phyloP scores from a whole-genome alignment of 2,113 vertebrate genomes.

The Centropristis striata region DNA sequence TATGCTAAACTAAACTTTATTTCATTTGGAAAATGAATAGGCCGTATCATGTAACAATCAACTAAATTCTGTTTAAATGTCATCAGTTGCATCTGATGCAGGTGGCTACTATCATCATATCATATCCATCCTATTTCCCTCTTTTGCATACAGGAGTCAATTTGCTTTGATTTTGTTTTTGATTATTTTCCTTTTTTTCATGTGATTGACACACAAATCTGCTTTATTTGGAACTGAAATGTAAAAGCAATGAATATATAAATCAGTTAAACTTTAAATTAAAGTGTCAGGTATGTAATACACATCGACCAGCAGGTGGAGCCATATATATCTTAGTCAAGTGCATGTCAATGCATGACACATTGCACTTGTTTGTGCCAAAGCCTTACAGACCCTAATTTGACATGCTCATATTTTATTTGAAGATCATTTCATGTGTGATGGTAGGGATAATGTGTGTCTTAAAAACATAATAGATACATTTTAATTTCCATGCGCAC shows the following conservation, averaged over 20 bases:
- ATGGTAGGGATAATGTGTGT: background rate
- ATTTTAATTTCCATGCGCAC: background rate
- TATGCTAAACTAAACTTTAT: background rate
- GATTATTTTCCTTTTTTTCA: too few species aligned
- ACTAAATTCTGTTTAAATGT: background rate
- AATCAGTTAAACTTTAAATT: background rate
- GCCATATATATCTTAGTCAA: conserved; percentile 11
- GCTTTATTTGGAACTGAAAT: background rate
- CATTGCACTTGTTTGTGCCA: conserved; percentile 4
- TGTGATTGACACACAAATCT: background rate
- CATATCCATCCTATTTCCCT: background rate
- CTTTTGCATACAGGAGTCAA: background rate
- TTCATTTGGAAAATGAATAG: background rate
- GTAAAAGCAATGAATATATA: background rate
- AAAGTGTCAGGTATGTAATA: background rate
- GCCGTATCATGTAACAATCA: background rate
- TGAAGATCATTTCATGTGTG: background rate
- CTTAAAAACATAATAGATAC: background rate
- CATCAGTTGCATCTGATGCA: background rate
- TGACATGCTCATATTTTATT: background rate
- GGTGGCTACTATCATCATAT: background rate
- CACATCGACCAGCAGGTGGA: conserved; percentile 61
- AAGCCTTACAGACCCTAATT: background rate
- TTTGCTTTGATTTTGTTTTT: background rate
- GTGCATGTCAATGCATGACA: background rate